A percentile compares a stretch with the other conserved stretches of the same genome.
phyloP scores from a whole-genome alignment of 1,140 invertebrate species.

The Rhopalosiphum maidis region DNA sequence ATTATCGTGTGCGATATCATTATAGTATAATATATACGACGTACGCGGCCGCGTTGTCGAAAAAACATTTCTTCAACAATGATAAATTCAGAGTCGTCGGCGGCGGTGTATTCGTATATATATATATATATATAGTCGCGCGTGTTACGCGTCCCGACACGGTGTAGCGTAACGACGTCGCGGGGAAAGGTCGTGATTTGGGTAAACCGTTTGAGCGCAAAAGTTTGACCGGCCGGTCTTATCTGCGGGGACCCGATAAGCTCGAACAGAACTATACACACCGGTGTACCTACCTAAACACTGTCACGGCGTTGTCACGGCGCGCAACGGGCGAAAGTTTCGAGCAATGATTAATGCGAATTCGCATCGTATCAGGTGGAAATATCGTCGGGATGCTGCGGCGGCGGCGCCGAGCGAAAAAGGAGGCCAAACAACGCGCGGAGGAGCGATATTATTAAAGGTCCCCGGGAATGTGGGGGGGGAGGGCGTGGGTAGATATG shows the following conservation, averaged over 20 bases:
- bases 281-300: background rate
- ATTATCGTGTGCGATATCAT: background rate
- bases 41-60: background rate
- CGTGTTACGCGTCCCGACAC: background rate
- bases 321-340: background rate
- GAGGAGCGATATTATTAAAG: too few relatives aligned
- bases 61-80: background rate
- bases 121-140: background rate
- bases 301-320: conserved; percentile 14
- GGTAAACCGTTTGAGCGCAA: conserved; percentile 22
- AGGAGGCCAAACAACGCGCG: background rate
- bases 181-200: background rate
- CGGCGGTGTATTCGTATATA: background rate
- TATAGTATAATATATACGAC: background rate
- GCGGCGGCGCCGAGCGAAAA: background rate
- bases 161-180: background rate
- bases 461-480: too few relatives aligned
- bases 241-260: conserved; percentile 28
- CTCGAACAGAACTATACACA: background rate
- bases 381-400: background rate
- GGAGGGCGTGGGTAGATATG: background rate
- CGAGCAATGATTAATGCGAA: background rate
- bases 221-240: conserved; percentile 24
- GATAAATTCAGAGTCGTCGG: background rate
- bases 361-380: background rate